Percentiles rank a stretch among this genome's conserved stretches.
These are phyloP conservation scores for Tuberolachnus salignus DNA, from an alignment of 2,888 invertebrate genomes.

Conservation along the genomic window DNA sequence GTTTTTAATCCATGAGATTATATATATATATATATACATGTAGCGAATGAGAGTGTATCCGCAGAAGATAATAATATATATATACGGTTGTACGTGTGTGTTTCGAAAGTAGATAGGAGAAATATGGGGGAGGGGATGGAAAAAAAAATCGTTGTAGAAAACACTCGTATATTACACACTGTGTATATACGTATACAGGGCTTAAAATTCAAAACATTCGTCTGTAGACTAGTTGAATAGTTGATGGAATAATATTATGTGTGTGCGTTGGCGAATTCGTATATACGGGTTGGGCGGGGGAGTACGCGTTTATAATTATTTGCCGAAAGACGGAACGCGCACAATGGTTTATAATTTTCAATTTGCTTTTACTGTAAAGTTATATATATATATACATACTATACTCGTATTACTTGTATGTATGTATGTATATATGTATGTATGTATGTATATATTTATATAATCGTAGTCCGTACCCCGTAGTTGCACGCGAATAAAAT, in stretches of 20 bases:
- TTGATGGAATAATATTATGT: no score
- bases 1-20: constrained; percentile 52
- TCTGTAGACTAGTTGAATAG: no score
- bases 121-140: not conserved
- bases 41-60: not conserved
- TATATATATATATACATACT: no score
- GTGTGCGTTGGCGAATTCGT: no score
- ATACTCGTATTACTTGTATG: not conserved
- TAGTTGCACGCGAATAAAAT: no score
- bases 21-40: not conserved
- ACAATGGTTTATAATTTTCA: not conserved
- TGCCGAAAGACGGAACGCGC: not conserved
- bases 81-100: not conserved
- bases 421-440: no score
- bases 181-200: not conserved
- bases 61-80: not conserved
- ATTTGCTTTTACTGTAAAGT: not conserved
- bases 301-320: not conserved
- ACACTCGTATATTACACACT: not conserved
- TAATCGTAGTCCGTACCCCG: no score
- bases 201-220: not conserved
- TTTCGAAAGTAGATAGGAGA: not conserved
- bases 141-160: not conserved
- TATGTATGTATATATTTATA: no score
- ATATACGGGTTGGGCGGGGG: no score